These are phyloP conservation scores for Lordiphosa clarofinis DNA, from an alignment of 1,140 invertebrate genomes.

Conservation along the genomic window DNA sequence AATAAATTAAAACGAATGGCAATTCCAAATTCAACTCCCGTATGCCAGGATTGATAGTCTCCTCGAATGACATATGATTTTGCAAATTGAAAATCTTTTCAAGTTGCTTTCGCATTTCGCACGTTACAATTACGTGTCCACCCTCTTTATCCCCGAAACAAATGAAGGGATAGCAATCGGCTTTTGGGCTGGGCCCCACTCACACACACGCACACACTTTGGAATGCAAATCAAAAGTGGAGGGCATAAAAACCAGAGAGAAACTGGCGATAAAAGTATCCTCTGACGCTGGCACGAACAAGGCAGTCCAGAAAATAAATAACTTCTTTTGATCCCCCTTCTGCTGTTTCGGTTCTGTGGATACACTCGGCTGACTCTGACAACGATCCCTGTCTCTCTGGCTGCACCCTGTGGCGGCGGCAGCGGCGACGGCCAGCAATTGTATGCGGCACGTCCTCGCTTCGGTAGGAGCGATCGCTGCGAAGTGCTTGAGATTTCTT, in stretches of 20 bases:
- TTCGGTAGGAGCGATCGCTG: constrained; percentile 20
- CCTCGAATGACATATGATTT: constrained; percentile 73
- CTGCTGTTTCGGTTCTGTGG: constrained; percentile 37
- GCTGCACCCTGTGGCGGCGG: constrained; percentile 70
- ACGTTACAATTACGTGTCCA: constrained; percentile 62
- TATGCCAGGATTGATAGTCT: constrained; percentile 62
- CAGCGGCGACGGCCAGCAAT: constrained; percentile 69
- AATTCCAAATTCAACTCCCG: constrained; percentile 72
- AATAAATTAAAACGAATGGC: constrained; percentile 67
- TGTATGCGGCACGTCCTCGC: constrained; percentile 69
- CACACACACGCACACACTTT: constrained; percentile 54
- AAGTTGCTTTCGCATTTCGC: constrained; percentile 46
- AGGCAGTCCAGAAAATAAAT: constrained; percentile 62
- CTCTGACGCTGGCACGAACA: constrained; percentile 51
- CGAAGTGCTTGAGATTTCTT: constrained; percentile 42
- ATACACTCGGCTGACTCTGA: constrained; percentile 69
- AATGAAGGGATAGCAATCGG: constrained; percentile 38
- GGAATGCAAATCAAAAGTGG: constrained; percentile 68
- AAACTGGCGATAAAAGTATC: constrained; percentile 67
- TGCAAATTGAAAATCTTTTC: constrained; percentile 66
- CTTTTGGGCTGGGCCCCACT: constrained; percentile 61
- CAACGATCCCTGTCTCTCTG: constrained; percentile 18
- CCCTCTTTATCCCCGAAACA: constrained; percentile 25
- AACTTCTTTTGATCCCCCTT: constrained; percentile 62
- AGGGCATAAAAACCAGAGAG: constrained; percentile 4